These are phyloP conservation scores for Drosophila bocki DNA, from an alignment of 1,140 invertebrate genomes.

Conservation along the genomic window DNA sequence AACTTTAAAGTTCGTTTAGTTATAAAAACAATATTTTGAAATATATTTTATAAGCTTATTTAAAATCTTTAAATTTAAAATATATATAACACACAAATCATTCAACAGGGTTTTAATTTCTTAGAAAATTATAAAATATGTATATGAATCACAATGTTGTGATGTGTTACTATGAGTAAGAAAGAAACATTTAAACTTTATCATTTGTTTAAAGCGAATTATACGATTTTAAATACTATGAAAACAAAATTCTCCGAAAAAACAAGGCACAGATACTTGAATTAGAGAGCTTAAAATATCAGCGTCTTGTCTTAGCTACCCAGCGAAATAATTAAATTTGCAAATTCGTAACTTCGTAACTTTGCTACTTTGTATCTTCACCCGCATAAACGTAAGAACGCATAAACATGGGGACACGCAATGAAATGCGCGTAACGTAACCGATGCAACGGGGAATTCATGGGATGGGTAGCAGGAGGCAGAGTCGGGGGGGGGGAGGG, in stretches of 20 bases:
- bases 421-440: slow-evolving; percentile 54
- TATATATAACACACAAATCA: too few relatives aligned
- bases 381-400: slow-evolving; percentile 27
- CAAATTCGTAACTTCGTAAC: too few relatives aligned
- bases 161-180: too few relatives aligned
- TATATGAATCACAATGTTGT: not conserved
- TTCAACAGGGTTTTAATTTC: not conserved
- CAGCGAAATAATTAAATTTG: not conserved
- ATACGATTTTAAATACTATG: too few relatives aligned
- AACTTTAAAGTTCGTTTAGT: not conserved
- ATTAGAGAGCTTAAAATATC: not conserved
- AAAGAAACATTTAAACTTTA: too few relatives aligned
- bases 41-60: not conserved
- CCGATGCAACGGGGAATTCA: slow-evolving; percentile 24
- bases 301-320: not conserved
- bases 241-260: too few relatives aligned
- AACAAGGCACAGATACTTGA: too few relatives aligned
- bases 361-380: not conserved
- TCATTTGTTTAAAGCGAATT: too few relatives aligned
- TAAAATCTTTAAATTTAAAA: too few relatives aligned
- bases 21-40: not conserved
- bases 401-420: slow-evolving; percentile 38
- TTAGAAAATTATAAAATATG: not conserved
- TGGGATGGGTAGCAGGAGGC: not conserved
- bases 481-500: slow-evolving; percentile 2